Base-by-base conservation (phyloP, 2,888 invertebrate species). In the Megamerina dolium region DNA sequence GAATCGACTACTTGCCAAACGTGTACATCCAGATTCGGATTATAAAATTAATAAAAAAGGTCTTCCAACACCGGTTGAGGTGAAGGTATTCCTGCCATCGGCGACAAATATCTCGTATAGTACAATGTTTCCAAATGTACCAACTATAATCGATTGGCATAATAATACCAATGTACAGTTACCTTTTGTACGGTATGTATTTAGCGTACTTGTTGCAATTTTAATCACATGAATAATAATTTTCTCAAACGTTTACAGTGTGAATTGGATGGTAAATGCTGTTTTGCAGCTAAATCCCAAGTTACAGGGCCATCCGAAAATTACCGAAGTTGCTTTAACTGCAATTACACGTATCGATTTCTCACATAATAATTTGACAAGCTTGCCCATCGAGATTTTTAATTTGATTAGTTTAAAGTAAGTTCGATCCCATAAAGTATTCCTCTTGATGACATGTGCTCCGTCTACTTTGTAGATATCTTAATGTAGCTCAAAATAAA, bases 261-360 rank as follows among this genome's bases (percentile, higher is more conserved):
- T 85, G 48, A 81, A 83, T 23, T 95, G 94, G 93, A 70, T 96
- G 37, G 80, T 83, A 3, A 82, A 83, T 56, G 92, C 93, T 1
- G 85, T 89, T 1, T 72, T 89, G 29, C 83, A 86, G 46, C 82
- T 93, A 17, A 97, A 96, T 73, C 83, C 85, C 3, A 82, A 85
- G 58, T 72, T 95, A 19, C 80, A 83, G 53, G 78, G 84, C 38
- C 83, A 82, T 66, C 79, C 82, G 4, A 72, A 77, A 49, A 76
- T 79, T 53, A 77, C 76, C 51, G 79, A 82, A 44, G 78, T 85
- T 5, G 83, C 89, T 0, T 73, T 94, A n/a, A 86, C 85, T 60
- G 93, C 95, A 0, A 84, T 99, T 45, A 99, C 97, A 0, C 77
- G 95, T 29, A 74, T 97, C 19, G 97, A 99, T 69, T 77, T 97